Conservation (phyloP, 2,888 invertebrate genomes). For the Choristoneura rosaceana region DNA sequence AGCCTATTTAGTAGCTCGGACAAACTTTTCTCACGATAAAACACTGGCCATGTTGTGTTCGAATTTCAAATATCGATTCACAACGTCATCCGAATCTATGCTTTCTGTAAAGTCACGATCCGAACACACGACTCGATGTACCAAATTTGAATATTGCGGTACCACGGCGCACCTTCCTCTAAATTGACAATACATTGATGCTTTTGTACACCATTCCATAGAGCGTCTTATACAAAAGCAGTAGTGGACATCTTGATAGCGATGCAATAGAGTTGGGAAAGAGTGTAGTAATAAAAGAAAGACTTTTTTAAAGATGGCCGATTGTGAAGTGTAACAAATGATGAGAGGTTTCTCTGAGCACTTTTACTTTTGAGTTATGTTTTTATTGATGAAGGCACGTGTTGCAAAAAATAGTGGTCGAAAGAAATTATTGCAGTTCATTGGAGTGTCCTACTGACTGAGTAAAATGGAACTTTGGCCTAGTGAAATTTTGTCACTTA, state of each 20-base stretch:
- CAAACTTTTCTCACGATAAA: constrained; percentile 33
- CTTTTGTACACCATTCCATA: no score
- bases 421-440: not conserved
- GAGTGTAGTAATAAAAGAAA: not conserved
- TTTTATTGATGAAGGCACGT: constrained; percentile 27
- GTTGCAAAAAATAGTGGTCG: constrained; percentile 26
- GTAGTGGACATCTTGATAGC: not conserved
- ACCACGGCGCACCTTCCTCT: not conserved
- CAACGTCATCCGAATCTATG: constrained; percentile 40
- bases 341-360: constrained; percentile 37
- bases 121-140: constrained; percentile 52
- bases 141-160: constrained; percentile 45
- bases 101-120: constrained; percentile 55
- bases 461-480: not conserved
- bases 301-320: constrained; percentile 38
- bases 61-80: constrained; percentile 40
- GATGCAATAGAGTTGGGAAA: not conserved
- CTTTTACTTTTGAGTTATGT: constrained; percentile 39
- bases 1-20: constrained; percentile 9
- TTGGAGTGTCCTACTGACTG: not conserved
- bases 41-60: constrained; percentile 14
- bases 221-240: not conserved
- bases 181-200: constrained; percentile 2
- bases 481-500: not conserved
- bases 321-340: constrained; percentile 39